phyloP scores from a whole-genome alignment of 2,888 invertebrate species.

The Euplexia lucipara region DNA sequence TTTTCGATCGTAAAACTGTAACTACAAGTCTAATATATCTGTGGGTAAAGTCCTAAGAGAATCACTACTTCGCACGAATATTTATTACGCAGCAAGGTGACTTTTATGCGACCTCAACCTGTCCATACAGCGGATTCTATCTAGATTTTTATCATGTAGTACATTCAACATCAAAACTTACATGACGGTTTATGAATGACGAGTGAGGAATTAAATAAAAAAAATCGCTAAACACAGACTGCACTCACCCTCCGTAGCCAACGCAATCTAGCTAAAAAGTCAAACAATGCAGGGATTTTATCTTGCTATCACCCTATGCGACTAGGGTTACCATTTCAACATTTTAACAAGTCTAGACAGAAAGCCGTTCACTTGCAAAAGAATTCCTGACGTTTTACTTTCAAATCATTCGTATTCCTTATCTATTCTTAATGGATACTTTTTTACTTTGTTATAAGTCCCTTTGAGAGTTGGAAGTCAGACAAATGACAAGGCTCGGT shows the following conservation, averaged over 20 bases:
- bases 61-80: constrained; percentile 17
- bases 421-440: no score
- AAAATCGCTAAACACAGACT: background rate
- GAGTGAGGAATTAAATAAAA: constrained; percentile 11
- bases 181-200: background rate
- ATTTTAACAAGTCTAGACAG: no score
- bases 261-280: constrained; percentile 31
- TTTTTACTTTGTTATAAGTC: no score
- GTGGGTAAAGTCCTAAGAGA: background rate
- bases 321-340: no score
- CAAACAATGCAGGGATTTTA: constrained; percentile 53
- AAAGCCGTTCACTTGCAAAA: no score
- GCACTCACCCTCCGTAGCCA: constrained; percentile 17
- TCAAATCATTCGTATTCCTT: no score
- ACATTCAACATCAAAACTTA: background rate
- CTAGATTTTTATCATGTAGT: background rate
- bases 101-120: background rate
- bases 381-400: no score
- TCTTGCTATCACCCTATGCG: constrained; percentile 46
- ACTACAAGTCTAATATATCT: background rate
- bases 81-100: constrained; percentile 1
- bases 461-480: no score
- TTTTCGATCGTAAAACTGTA: background rate
- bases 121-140: background rate
- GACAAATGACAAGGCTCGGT: no score